Conservation (phyloP, 2,888 invertebrate species). For the Orthonychiurus folsomi region DNA sequence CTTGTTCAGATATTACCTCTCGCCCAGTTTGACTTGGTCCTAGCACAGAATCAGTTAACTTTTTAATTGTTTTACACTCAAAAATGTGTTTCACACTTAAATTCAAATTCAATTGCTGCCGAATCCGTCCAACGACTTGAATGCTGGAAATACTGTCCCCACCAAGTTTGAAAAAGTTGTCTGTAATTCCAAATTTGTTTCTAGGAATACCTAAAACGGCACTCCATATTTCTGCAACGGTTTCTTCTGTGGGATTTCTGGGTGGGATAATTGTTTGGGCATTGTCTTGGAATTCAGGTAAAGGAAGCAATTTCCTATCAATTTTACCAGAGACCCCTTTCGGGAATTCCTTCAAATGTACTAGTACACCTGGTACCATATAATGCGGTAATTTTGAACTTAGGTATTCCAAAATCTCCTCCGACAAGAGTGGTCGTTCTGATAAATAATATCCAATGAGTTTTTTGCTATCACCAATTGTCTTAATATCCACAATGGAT, state of each 20-base stretch:
- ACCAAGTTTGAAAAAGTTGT: conserved; percentile 14
- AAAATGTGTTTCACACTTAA: conserved; percentile 6
- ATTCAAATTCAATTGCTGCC: background rate
- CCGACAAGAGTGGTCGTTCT: background rate
- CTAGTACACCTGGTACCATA: background rate
- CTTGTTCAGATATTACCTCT: background rate
- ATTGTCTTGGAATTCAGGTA: no score
- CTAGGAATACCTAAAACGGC: conserved; percentile 1
- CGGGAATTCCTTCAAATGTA: background rate
- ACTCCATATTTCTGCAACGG: conserved; percentile 9
- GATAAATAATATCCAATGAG: background rate
- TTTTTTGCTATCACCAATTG: background rate
- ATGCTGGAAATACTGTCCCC: conserved; percentile 14
- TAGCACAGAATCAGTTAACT: background rate
- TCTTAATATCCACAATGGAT: background rate
- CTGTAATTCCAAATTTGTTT: background rate
- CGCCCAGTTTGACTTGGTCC: background rate
- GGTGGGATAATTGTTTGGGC: no score
- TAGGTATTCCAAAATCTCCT: background rate
- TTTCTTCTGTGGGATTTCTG: conserved; percentile 10
- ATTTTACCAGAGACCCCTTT: conserved; percentile 11
- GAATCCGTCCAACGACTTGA: conserved; percentile 1
- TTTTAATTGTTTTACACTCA: conserved; percentile 5
- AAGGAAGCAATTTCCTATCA: conserved; percentile 7
- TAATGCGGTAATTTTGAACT: background rate